These are phyloP conservation scores for Achatina immaculata DNA, from an alignment of 1,140 invertebrate genomes.

Conservation along the genomic window DNA sequence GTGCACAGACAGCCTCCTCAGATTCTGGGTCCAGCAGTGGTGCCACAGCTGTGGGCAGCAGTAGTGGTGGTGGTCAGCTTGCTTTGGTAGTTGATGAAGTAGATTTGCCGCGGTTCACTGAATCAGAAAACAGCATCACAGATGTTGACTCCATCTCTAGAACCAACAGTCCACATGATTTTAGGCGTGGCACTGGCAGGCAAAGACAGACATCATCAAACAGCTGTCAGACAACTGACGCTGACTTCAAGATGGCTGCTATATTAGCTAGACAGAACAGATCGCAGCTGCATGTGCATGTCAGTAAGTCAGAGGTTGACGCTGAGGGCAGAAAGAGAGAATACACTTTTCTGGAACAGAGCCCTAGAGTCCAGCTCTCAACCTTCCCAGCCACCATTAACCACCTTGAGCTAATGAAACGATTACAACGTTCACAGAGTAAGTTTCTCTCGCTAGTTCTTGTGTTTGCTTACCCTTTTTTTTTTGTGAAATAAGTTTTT, in stretches of 20 bases:
- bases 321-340: background rate
- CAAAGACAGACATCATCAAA: background rate
- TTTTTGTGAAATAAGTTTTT: too few relatives aligned
- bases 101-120: background rate
- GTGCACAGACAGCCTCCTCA: background rate
- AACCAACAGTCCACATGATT: constrained; percentile 2
- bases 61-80: too few relatives aligned
- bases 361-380: constrained; percentile 6
- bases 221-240: constrained; percentile 20
- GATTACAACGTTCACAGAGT: constrained; percentile 32
- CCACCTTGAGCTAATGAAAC: constrained; percentile 29
- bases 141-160: constrained; percentile 25
- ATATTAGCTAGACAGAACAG: background rate
- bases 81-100: background rate
- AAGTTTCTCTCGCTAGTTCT: too few relatives aligned
- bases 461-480: too few relatives aligned
- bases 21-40: constrained; percentile 33
- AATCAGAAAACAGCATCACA: background rate
- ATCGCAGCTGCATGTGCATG: background rate
- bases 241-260: constrained; percentile 20
- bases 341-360: background rate
- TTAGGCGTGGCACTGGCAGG: background rate
- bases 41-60: constrained; percentile 25
- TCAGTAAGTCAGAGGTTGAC: background rate
- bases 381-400: constrained; percentile 13